Evolutionary conservation across 1,140 invertebrate species (phyloP).

Genomic region (Drosophila virilis): DNA sequence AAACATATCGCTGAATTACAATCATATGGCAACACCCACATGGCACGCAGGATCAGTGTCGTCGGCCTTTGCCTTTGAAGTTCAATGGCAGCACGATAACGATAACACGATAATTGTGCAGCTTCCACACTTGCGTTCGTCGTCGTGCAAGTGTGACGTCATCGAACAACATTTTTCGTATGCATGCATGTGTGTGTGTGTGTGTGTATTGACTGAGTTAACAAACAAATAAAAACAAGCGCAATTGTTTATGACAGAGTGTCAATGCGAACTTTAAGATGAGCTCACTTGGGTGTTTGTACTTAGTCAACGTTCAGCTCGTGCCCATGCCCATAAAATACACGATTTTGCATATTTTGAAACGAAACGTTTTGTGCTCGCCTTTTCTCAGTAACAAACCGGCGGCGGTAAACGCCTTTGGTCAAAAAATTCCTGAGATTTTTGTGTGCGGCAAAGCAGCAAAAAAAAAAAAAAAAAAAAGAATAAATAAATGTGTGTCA

Average conservation of each 20-base stretch:
- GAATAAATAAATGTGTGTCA: constrained; percentile 52
- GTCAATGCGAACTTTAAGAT: constrained; percentile 9
- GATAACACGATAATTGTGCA: constrained; percentile 13
- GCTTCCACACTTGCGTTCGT: constrained; percentile 15
- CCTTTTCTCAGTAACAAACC: neutral
- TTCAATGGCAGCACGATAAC: constrained; percentile 41
- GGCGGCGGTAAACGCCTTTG: constrained; percentile 7
- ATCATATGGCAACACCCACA: constrained; percentile 8
- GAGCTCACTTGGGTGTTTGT: constrained; percentile 20
- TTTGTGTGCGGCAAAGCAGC: constrained; percentile 23
- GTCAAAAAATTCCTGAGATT: constrained; percentile 28
- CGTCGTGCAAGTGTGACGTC: constrained; percentile 4
- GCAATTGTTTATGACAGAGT: constrained; percentile 7
- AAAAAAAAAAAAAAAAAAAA: neutral
- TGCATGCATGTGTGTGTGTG: constrained; percentile 1
- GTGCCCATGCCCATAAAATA: constrained; percentile 2
- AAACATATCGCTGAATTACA: constrained; percentile 11
- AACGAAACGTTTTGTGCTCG: constrained; percentile 28
- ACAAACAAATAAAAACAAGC: constrained; percentile 13
- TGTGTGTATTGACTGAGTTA: constrained; percentile 10
- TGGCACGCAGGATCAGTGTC: neutral
- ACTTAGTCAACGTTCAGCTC: constrained; percentile 49
- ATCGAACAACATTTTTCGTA: neutral
- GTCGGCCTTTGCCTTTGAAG: constrained; percentile 13
- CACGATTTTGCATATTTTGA: constrained; percentile 8